Percentiles rank a stretch among this genome's conserved stretches.
These are phyloP conservation scores for Perdita meconis DNA, from an alignment of 2,888 invertebrate genomes.

Conservation along the genomic window DNA sequence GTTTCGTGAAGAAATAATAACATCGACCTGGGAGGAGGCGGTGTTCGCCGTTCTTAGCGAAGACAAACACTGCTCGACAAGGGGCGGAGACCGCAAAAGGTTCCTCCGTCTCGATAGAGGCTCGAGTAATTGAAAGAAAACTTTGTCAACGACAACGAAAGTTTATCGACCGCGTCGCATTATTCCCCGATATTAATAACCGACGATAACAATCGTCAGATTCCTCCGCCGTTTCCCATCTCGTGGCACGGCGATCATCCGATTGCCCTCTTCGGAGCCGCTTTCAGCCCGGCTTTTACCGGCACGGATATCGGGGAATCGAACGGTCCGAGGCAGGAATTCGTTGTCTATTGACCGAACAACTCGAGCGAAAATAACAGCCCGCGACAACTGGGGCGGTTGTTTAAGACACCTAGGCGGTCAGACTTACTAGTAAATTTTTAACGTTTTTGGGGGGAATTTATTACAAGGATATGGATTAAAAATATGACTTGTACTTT, in stretches of 20 bases:
- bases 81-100: background rate
- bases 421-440: no score
- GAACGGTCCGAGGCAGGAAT: no score
- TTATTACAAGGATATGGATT: no score
- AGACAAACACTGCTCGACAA: conserved; percentile 33
- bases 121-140: conserved; percentile 50
- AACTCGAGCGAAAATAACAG: conserved; percentile 16
- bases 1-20: conserved; percentile 52
- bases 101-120: background rate
- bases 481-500: no score
- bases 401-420: no score
- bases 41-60: conserved; percentile 10
- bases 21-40: conserved; percentile 24
- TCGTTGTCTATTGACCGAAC: conserved; percentile 2
- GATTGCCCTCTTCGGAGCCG: background rate
- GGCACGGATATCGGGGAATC: background rate
- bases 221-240: background rate
- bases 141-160: conserved; percentile 36
- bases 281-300: background rate
- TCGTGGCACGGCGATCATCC: conserved; percentile 9
- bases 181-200: conserved; percentile 45
- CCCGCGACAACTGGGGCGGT: no score
- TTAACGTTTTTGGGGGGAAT: no score
- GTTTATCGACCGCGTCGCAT: conserved; percentile 32
- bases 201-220: background rate